Evolutionary conservation across 2,888 invertebrate genomes (phyloP).

Genomic region (Lacanobia oleracea): DNA sequence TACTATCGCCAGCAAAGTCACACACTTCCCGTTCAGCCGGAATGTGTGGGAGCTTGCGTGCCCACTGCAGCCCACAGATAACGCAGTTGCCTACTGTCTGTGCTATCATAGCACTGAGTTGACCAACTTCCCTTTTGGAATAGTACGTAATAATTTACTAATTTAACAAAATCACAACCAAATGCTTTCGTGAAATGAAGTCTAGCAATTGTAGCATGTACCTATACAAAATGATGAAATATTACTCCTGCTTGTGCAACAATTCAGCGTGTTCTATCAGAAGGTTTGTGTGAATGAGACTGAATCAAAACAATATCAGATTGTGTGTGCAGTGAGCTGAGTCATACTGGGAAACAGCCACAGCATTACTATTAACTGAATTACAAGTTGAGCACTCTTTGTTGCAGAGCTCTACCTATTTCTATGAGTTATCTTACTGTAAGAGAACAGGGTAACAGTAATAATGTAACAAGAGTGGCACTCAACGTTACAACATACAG

Average conservation of each 20-base stretch:
- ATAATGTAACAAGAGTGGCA: background rate
- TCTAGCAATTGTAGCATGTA: background rate
- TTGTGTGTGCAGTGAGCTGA: background rate
- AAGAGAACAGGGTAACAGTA: background rate
- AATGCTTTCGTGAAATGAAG: background rate
- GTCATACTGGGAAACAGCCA: slow-evolving; percentile 18
- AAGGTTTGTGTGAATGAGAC: background rate
- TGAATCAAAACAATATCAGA: slow-evolving; percentile 7
- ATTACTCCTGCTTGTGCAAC: slow-evolving; percentile 9
- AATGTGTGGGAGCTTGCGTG: slow-evolving; percentile 16
- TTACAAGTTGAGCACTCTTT: slow-evolving; percentile 25
- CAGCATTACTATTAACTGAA: background rate
- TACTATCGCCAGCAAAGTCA: slow-evolving; percentile 16
- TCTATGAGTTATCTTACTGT: background rate
- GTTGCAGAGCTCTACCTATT: background rate
- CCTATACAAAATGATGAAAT: background rate
- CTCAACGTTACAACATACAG: background rate
- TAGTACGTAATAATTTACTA: background rate
- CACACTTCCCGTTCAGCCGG: slow-evolving; percentile 5
- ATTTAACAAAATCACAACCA: background rate
- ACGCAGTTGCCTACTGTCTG: slow-evolving; percentile 2
- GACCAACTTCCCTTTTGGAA: background rate
- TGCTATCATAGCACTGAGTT: background rate
- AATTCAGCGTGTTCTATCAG: background rate
- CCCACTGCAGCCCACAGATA: slow-evolving; percentile 15